Evolutionary conservation across 2,888 invertebrate genomes (phyloP).

Genomic region (Meteorus cinctellus): DNA sequence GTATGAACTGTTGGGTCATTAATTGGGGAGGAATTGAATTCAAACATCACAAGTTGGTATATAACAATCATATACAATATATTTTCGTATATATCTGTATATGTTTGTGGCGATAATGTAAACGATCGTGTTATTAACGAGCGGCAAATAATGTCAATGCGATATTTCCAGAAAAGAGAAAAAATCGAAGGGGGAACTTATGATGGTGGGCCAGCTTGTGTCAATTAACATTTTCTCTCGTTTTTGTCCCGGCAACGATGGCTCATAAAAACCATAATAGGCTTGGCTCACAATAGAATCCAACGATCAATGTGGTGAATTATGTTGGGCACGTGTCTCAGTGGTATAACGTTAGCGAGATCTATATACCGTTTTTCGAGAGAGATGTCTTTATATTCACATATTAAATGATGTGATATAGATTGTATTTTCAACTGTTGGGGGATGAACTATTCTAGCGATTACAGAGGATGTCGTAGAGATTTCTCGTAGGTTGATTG

Average conservation of each 20-base stretch:
- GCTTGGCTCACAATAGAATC: constrained; percentile 65
- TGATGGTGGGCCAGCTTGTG: constrained; percentile 16
- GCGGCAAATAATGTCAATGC: constrained; percentile 42
- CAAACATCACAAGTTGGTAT: no score
- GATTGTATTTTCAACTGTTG: neutral
- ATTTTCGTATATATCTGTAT: neutral
- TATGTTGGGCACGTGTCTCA: constrained; percentile 65
- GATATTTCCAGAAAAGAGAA: constrained; percentile 29
- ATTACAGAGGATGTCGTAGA: no score
- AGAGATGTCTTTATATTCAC: neutral
- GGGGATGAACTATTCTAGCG: neutral
- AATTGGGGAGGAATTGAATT: no score
- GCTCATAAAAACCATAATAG: constrained; percentile 64
- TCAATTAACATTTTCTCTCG: constrained; percentile 57
- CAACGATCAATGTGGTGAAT: constrained; percentile 66
- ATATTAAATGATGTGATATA: neutral
- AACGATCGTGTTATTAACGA: constrained; percentile 36
- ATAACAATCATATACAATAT: neutral
- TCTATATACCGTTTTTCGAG: constrained; percentile 41
- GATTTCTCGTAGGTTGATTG: no score
- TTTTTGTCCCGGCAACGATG: constrained; percentile 39
- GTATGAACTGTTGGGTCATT: no score
- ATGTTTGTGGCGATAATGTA: neutral
- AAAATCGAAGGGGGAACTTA: constrained; percentile 6
- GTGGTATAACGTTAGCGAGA: constrained; percentile 64